Percentiles rank a stretch among this genome's conserved stretches.
phyloP scores from a whole-genome alignment of 2,113 vertebrate genomes.

The Daubentonia madagascariensis region DNA sequence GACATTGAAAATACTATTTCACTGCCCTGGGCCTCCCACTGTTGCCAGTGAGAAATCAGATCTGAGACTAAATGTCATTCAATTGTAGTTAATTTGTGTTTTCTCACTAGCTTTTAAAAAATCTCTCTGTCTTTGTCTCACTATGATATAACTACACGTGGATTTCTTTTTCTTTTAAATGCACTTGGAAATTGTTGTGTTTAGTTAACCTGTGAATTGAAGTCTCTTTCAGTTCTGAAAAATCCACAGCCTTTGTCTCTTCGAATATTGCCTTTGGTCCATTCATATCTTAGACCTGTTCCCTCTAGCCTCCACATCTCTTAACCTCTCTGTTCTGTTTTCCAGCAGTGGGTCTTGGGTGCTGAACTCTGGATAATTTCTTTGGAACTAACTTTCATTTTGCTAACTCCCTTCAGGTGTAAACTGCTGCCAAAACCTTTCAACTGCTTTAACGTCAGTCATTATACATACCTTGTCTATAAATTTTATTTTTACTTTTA shows the following conservation, averaged over 20 bases:
- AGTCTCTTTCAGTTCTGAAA: background rate
- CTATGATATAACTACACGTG: background rate
- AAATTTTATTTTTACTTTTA: background rate
- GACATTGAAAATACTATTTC: background rate
- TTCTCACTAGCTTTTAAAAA: background rate
- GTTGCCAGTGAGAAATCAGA: background rate
- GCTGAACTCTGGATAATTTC: background rate
- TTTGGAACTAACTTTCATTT: background rate
- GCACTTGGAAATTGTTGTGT: background rate
- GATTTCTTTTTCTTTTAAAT: background rate
- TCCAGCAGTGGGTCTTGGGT: background rate
- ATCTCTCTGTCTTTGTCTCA: background rate
- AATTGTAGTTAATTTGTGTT: background rate
- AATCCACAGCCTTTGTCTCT: background rate
- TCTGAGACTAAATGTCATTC: background rate
- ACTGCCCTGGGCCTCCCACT: background rate
- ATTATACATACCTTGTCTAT: background rate
- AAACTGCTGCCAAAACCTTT: background rate
- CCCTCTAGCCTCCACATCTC: too few species aligned
- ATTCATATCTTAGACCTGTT: fast-evolving
- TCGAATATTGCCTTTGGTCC: background rate
- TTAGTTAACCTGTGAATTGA: background rate
- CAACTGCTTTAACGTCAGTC: background rate
- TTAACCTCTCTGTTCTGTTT: background rate
- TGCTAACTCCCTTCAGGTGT: background rate